phyloP scores from a whole-genome alignment of 2,113 vertebrate genomes.

The Narcine bancroftii region DNA sequence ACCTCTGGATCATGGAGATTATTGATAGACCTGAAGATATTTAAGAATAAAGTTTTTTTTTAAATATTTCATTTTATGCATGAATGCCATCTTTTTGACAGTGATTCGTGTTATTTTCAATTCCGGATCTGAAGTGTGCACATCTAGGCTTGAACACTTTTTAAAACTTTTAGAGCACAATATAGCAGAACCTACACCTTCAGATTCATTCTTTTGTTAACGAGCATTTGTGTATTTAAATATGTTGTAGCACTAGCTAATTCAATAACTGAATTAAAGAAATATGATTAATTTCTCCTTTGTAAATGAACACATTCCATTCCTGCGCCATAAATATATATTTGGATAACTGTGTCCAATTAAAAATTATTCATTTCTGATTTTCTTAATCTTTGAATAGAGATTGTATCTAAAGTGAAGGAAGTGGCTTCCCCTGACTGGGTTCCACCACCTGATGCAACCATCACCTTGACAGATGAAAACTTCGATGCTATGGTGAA shows the following conservation, averaged over 20 bases:
- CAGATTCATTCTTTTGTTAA: background rate
- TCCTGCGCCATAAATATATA: too few species aligned
- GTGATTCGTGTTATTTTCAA: background rate
- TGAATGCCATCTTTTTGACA: background rate
- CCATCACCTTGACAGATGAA: slow-evolving; percentile 78
- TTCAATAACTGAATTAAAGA: too few species aligned
- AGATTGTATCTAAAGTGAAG: slow-evolving; percentile 75
- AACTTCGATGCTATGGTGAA: slow-evolving; percentile 83
- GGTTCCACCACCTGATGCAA: slow-evolving; percentile 86
- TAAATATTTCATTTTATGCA: background rate
- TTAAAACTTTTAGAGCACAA: background rate
- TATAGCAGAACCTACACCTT: background rate
- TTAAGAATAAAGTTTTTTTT: background rate
- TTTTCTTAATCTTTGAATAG: slow-evolving; percentile 54
- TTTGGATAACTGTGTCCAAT: too few species aligned
- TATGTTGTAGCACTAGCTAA: too few species aligned
- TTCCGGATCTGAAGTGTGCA: background rate
- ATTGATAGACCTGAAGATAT: too few species aligned
- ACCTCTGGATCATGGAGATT: too few species aligned
- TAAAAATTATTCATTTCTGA: background rate
- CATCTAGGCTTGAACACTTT: too few species aligned
- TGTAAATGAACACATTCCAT: background rate
- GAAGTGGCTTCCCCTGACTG: slow-evolving; percentile 81
- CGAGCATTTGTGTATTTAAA: background rate
- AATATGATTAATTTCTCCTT: background rate